Conservation (phyloP, 2,888 invertebrate species). For the Cloeon dipterum region DNA sequence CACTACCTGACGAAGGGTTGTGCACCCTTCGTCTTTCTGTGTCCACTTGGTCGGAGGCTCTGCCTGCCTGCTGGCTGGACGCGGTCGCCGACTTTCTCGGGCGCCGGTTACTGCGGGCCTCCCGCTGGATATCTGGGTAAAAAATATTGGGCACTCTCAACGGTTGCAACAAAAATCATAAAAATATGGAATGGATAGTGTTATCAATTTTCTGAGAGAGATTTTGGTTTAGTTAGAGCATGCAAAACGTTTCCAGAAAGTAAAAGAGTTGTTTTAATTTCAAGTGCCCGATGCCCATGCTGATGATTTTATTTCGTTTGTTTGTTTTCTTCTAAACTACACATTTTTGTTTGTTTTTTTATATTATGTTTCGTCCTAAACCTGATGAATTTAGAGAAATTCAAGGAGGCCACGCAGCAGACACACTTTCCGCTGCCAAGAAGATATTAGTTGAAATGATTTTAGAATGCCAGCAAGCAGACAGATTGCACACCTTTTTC, state of each 20-base stretch:
- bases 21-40: neutral
- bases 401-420: too few species aligned
- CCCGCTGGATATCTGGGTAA: neutral
- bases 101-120: neutral
- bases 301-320: too few species aligned
- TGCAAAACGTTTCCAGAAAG: neutral
- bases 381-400: neutral
- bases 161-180: too few species aligned
- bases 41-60: neutral
- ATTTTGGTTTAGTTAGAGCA: slow-evolving; percentile 1
- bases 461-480: neutral
- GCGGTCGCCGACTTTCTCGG: neutral
- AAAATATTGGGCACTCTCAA: too few species aligned
- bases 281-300: slow-evolving; percentile 1
- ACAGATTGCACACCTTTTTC: neutral
- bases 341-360: neutral
- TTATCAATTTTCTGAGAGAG: too few species aligned
- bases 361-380: neutral
- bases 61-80: neutral
- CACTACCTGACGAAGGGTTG: neutral
- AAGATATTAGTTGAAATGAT: neutral
- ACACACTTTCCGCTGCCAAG: too few species aligned
- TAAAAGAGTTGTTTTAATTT: neutral
- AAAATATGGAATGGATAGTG: too few species aligned
- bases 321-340: neutral